Conservation (phyloP, 2,113 vertebrate species). For the Rhinichthys klamathensis region DNA sequence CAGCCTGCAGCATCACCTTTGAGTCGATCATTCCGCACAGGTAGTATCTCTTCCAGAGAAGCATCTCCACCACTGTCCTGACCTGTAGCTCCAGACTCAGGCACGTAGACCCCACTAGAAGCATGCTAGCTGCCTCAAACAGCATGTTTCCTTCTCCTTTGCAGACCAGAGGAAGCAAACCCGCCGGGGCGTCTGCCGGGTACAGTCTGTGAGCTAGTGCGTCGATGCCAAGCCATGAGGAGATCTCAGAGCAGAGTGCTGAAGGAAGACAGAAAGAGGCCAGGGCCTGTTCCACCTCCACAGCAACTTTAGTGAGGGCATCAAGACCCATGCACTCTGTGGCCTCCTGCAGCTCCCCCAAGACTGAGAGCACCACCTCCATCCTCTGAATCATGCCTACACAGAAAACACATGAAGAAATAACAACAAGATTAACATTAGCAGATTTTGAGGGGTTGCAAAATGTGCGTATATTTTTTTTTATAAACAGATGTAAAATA, state of each 20-base stretch:
- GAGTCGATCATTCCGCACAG: constrained; percentile 95
- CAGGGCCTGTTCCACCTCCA: constrained; percentile 82
- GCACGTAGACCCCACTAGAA: constrained; percentile 83
- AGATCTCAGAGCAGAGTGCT: constrained; percentile 73
- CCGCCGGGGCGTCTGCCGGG: constrained; percentile 85
- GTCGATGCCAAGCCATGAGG: constrained; percentile 84
- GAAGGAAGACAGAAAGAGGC: constrained; percentile 80
- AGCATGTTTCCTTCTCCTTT: constrained; percentile 87
- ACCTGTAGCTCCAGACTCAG: constrained; percentile 94
- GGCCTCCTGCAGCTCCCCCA: constrained; percentile 90
- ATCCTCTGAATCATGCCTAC: constrained; percentile 87
- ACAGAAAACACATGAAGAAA: background rate
- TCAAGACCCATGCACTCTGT: constrained; percentile 86
- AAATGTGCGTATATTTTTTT: background rate
- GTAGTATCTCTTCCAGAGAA: constrained; percentile 91
- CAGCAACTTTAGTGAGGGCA: constrained; percentile 77
- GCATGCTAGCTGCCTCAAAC: constrained; percentile 88
- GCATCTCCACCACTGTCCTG: constrained; percentile 93
- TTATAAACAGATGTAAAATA: background rate
- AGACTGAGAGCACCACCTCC: constrained; percentile 86
- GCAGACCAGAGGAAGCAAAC: constrained; percentile 87
- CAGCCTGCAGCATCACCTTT: constrained; percentile 96
- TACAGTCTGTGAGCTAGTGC: constrained; percentile 83
- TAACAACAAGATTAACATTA: background rate
- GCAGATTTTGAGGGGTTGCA: background rate